phyloP scores from a whole-genome alignment of 2,888 invertebrate species.

The Diaprepes abbreviatus region DNA sequence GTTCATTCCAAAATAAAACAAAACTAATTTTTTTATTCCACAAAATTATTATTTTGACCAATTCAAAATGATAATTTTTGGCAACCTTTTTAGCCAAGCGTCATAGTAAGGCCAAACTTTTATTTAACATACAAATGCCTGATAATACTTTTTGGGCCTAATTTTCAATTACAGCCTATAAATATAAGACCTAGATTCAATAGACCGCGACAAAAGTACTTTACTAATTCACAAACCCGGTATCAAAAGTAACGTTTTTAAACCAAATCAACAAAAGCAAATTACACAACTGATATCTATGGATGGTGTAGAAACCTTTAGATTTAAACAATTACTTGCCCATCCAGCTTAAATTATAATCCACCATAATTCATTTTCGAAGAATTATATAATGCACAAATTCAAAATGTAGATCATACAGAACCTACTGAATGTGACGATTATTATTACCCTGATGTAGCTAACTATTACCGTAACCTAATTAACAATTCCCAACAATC shows the following conservation, averaged over 20 bases:
- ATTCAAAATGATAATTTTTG: too few relatives aligned
- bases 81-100: too few relatives aligned
- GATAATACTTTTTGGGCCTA: too few relatives aligned
- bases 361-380: slow-evolving; percentile 4
- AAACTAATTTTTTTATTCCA: too few relatives aligned
- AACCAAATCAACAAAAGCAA: not conserved
- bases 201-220: too few relatives aligned
- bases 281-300: not conserved
- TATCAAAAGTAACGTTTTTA: slow-evolving; percentile 14
- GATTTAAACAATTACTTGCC: not conserved
- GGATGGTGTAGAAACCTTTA: not conserved
- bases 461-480: not conserved
- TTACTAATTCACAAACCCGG: slow-evolving; percentile 7
- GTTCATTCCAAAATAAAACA: slow-evolving; percentile 18
- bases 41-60: too few relatives aligned
- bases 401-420: too few relatives aligned
- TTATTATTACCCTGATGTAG: not conserved
- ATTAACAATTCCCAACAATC: too few relatives aligned
- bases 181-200: too few relatives aligned
- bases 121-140: too few relatives aligned
- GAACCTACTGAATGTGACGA: not conserved
- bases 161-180: too few relatives aligned
- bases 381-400: not conserved
- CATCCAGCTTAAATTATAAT: not conserved
- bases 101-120: too few relatives aligned